Evolutionary conservation across 2,888 invertebrate genomes (phyloP), one percentile per base, ranked within the genome.

Genomic region (Ischnus inquisitorius): DNA sequence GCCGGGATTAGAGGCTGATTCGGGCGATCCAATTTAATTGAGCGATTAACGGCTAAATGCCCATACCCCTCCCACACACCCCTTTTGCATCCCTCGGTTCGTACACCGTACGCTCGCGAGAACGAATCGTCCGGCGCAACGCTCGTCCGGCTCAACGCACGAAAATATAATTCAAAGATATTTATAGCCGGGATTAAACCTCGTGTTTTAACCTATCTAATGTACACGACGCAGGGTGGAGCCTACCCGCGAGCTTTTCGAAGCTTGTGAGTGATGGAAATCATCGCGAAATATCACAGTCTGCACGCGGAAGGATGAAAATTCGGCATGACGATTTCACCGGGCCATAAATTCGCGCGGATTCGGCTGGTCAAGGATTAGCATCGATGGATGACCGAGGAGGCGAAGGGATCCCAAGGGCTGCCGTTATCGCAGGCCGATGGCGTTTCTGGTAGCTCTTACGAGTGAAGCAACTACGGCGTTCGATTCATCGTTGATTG

Each of bases 41-140:
- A 91, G 91, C 93, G 93, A 93, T 93, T 93, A 93, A 93, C 92
- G 91, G 92, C 91, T 92, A 92, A 93, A 93, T 91, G 91, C 89
- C 90, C 86, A 83, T 83, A 57, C 68, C 79, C 77, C 46, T 60
- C 43, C 46, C 16, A 46, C 25, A 14, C 62, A 28, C 84, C 71
- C 85, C 83, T 71, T 84, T 88, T 82, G 79, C 68, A 34, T 60
- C 85, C 48, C 67, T 46, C 68, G 28, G 43, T 28, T 78, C 64
- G 65, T 46, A 75, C 54, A 34, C 75, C 8, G 72, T 60, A 62
- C 64, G 22, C 82, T 67, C 28, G 60, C 71, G 28, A 54, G 76
- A 83, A 86, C 82, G 80, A 86, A 85, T 85, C 77, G 82, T 74
- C 80, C 77, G 34, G 64, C 75, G 72, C 67, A 14, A 69, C 34